Conservation (phyloP, 2,113 vertebrate genomes). For the Phoenicopterus ruber region DNA sequence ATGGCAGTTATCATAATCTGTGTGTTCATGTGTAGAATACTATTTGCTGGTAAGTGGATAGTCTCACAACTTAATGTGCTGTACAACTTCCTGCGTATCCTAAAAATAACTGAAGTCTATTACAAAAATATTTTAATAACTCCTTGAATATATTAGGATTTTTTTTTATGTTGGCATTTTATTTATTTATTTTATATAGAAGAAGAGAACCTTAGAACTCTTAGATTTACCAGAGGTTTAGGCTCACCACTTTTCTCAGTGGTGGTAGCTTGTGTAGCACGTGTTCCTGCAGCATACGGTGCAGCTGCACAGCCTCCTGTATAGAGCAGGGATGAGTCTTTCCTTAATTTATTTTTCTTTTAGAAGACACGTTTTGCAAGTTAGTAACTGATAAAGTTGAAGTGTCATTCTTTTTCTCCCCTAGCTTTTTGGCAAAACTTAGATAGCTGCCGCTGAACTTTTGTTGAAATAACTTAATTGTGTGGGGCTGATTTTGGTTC, state of each 20-base stretch:
- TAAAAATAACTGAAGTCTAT: slow-evolving; percentile 54
- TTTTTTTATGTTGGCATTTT: slow-evolving; percentile 53
- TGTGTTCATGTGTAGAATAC: slow-evolving; percentile 63
- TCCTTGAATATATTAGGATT: slow-evolving; percentile 46
- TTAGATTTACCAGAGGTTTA: slow-evolving; percentile 48
- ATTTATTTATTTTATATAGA: slow-evolving; percentile 57
- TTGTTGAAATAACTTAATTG: not conserved
- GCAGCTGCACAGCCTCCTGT: slow-evolving; percentile 28
- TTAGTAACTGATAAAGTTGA: slow-evolving; percentile 1
- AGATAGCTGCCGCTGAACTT: not conserved
- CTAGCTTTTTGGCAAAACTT: slow-evolving; percentile 14
- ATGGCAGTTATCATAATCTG: slow-evolving; percentile 34
- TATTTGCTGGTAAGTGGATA: slow-evolving; percentile 64
- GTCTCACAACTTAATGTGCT: slow-evolving; percentile 59
- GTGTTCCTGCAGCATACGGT: not conserved
- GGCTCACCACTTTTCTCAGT: not conserved
- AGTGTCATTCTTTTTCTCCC: not conserved
- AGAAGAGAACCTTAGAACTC: slow-evolving; percentile 4
- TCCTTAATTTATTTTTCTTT: slow-evolving; percentile 43
- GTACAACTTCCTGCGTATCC: slow-evolving; percentile 54
- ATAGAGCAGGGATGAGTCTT: slow-evolving; percentile 47
- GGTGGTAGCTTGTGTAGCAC: slow-evolving; percentile 17
- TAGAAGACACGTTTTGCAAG: slow-evolving; percentile 17
- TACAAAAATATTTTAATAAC: slow-evolving; percentile 60
- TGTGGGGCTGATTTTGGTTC: not conserved